Conservation (phyloP, 2,797 vertebrate genomes). For the Vipera ursinii region DNA sequence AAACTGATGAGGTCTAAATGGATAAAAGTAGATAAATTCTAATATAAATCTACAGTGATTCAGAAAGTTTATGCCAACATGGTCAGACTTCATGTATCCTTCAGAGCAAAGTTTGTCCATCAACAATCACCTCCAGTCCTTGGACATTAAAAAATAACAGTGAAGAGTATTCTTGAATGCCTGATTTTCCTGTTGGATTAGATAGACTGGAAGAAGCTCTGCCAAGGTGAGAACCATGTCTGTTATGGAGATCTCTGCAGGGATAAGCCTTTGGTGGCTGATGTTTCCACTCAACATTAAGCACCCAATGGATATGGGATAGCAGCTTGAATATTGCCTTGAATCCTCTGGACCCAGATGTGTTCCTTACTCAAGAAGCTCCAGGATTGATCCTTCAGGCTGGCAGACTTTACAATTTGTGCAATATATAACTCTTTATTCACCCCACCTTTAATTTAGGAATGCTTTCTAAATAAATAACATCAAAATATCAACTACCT, state of each 20-base stretch:
- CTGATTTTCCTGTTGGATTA: not conserved
- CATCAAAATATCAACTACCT: not conserved
- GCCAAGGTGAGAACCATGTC: not conserved
- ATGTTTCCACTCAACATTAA: not conserved
- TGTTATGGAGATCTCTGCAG: not conserved
- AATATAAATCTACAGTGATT: not conserved
- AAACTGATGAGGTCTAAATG: not conserved
- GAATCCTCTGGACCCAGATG: not conserved
- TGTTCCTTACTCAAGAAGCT: not conserved
- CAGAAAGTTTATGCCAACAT: not conserved
- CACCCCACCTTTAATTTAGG: not conserved
- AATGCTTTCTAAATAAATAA: not conserved
- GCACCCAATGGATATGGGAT: not conserved
- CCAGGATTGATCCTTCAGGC: not conserved
- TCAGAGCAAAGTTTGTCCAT: not conserved
- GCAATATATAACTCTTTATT: not conserved
- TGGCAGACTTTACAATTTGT: not conserved
- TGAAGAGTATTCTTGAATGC: not conserved
- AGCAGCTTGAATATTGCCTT: not conserved
- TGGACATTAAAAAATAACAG: not conserved
- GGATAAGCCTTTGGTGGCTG: not conserved
- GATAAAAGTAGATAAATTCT: not conserved
- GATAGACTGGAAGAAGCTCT: not conserved
- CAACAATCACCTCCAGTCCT: not conserved
- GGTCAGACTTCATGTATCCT: not conserved